Evolutionary conservation across 2,797 vertebrate species (phyloP).

Genomic region (Oreochromis grahami): DNA sequence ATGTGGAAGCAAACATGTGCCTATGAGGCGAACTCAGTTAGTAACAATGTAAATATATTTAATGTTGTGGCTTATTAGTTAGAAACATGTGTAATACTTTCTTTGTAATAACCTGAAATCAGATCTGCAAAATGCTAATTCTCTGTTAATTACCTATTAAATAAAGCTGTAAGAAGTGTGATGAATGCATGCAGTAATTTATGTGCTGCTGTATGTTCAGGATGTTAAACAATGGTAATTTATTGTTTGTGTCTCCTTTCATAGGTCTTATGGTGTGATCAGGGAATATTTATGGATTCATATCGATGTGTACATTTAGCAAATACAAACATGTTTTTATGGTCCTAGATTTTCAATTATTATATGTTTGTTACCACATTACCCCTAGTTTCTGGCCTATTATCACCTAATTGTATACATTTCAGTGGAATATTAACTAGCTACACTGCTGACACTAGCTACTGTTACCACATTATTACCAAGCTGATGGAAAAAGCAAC

Average conservation of each 20-base stretch:
- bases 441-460: not conserved
- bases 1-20: not conserved
- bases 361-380: not conserved
- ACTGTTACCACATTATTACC: not conserved
- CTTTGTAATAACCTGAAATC: not conserved
- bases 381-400: rapidly evolving
- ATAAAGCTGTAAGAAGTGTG: not conserved
- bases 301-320: not conserved
- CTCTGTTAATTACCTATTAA: not conserved
- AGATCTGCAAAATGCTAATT: not conserved
- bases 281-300: not conserved
- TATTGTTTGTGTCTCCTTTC: not conserved
- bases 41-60: not conserved
- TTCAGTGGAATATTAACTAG: not conserved
- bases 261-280: not conserved
- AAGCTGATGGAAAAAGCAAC: not conserved
- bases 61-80: not conserved
- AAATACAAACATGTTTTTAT: not conserved
- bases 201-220: not conserved
- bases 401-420: not conserved
- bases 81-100: not conserved
- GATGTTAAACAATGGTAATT: not conserved
- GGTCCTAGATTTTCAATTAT: not conserved
- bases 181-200: not conserved
- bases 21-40: rapidly evolving